Evolutionary conservation across 2,888 invertebrate species (phyloP).

Genomic region (Rhagonycha fulva): DNA sequence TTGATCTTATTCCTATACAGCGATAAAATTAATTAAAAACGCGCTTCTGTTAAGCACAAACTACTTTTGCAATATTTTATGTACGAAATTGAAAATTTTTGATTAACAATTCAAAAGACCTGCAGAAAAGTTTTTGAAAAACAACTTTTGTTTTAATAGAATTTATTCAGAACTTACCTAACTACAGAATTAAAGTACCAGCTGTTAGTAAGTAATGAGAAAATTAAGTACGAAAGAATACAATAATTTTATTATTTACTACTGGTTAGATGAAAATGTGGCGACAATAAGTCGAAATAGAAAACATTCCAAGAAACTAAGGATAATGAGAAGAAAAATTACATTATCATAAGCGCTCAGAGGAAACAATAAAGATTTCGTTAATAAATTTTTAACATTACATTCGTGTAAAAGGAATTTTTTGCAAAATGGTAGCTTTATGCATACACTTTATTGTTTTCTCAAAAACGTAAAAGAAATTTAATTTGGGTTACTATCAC

Average conservation of each 20-base stretch:
- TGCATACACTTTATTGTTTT: background rate
- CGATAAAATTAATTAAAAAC: background rate
- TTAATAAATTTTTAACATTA: background rate
- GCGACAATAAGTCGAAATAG: background rate
- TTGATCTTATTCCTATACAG: background rate
- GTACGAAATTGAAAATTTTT: background rate
- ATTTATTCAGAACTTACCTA: background rate
- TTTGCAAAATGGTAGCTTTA: background rate
- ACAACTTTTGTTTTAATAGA: background rate
- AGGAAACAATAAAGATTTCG: background rate
- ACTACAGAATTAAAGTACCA: background rate
- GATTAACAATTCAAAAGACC: background rate
- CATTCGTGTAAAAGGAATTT: background rate
- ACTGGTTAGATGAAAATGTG: background rate
- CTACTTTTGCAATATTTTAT: background rate
- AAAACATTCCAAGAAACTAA: background rate
- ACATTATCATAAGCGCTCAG: background rate
- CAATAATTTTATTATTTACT: background rate
- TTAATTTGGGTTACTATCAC: background rate
- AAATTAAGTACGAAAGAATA: background rate
- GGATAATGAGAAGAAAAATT: background rate
- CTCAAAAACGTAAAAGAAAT: background rate
- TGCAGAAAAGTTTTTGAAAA: background rate
- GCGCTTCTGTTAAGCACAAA: background rate
- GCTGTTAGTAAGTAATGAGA: background rate